phyloP scores from a whole-genome alignment of 2,113 vertebrate genomes.

The Oostethus manadensis region DNA sequence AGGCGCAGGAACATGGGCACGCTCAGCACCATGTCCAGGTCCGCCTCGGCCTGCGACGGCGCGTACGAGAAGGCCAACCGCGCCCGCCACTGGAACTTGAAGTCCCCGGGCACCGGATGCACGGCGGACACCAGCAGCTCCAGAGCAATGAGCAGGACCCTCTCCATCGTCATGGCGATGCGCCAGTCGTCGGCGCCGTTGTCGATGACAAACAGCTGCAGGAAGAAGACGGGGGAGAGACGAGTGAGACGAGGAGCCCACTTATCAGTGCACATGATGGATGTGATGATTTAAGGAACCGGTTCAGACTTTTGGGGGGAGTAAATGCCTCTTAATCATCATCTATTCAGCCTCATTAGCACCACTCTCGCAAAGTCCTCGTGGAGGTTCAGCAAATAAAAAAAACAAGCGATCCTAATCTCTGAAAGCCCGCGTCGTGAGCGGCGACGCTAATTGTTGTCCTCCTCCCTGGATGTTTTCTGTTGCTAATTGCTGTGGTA shows the following conservation, averaged over 20 bases:
- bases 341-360: conserved; percentile 34
- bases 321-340: not conserved
- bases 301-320: conserved; percentile 26
- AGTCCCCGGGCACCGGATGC: conserved; percentile 93
- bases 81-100: conserved; percentile 95
- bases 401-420: conserved; percentile 20
- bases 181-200: conserved; percentile 98
- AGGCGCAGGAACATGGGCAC: conserved; percentile 98
- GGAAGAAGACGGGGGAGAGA: conserved; percentile 24
- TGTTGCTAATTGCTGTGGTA: conserved; percentile 60
- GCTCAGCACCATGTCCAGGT: conserved; percentile 97
- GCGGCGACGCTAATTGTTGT: conserved; percentile 35
- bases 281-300: conserved; percentile 39
- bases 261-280: conserved; percentile 33
- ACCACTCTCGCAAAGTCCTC: conserved; percentile 31
- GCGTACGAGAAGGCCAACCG: conserved; percentile 94
- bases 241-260: conserved; percentile 10
- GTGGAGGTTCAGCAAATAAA: conserved; percentile 5
- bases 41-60: conserved; percentile 87
- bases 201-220: conserved; percentile 94
- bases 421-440: not conserved
- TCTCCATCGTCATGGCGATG: conserved; percentile 96
- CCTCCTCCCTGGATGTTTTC: conserved; percentile 38
- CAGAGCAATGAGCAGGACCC: conserved; percentile 90
- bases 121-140: conserved; percentile 97